These are phyloP conservation scores for Grammatotria lemairii DNA, from an alignment of 2,113 vertebrate genomes.

Conservation along the genomic window DNA sequence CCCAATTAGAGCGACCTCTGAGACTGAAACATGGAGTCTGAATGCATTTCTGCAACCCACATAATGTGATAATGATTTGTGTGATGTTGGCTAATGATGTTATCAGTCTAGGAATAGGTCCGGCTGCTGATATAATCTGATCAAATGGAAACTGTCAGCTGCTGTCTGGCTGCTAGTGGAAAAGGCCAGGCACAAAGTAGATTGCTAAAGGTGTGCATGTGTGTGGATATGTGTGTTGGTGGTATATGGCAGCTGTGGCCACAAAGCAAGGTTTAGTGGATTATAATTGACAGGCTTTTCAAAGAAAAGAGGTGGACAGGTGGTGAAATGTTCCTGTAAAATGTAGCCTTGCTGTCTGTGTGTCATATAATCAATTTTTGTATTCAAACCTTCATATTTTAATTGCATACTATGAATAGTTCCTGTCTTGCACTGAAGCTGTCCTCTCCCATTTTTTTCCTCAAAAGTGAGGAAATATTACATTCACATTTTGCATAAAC, in stretches of 20 bases:
- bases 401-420: not conserved
- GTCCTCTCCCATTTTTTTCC: not conserved
- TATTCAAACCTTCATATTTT: not conserved
- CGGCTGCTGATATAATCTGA: not conserved
- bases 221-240: not conserved
- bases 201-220: not conserved
- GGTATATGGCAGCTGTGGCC: not conserved
- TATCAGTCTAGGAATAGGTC: slow-evolving; percentile 9
- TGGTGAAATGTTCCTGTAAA: not conserved
- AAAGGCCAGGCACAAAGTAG: not conserved
- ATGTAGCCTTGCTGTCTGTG: not conserved
- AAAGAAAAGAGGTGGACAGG: not conserved
- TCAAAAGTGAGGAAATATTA: not conserved
- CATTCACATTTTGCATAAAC: not conserved
- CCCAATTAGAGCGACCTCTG: not conserved
- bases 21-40: not conserved
- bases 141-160: not conserved
- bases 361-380: not conserved
- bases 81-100: not conserved
- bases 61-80: not conserved
- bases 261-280: not conserved
- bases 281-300: not conserved
- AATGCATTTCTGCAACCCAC: not conserved
- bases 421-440: not conserved
- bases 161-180: not conserved